phyloP scores from a whole-genome alignment of 2,113 vertebrate species.

The Parus major region DNA sequence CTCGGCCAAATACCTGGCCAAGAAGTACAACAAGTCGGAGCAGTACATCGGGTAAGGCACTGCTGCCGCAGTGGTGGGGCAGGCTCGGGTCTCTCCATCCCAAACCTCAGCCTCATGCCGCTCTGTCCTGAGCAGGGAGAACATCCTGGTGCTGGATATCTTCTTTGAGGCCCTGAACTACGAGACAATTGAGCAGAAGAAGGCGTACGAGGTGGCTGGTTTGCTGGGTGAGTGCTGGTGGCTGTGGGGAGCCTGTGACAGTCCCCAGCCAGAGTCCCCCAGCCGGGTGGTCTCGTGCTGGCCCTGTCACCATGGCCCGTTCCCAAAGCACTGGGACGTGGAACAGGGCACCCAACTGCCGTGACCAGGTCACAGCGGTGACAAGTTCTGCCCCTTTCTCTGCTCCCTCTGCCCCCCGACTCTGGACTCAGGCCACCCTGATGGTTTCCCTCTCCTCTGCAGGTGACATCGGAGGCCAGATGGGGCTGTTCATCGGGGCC shows the following conservation, averaged over 20 bases:
- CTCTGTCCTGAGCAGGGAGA: conserved; percentile 82
- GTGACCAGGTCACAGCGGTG: not conserved
- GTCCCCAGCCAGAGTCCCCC: not conserved
- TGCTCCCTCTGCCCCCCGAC: accelerated
- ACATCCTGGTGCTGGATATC: conserved; percentile 97
- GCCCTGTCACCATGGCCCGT: accelerated
- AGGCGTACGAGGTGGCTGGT: conserved; percentile 95
- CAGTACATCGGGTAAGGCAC: conserved; percentile 92
- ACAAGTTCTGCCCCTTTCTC: not conserved
- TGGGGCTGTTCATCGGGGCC: conserved; percentile 98
- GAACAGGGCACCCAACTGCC: not conserved
- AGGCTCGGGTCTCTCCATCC: accelerated
- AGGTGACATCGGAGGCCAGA: conserved; percentile 99
- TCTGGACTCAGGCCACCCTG: not conserved
- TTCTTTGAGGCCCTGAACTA: conserved; percentile 98
- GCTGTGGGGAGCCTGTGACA: not conserved
- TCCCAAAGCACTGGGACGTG: accelerated
- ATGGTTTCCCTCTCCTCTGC: not conserved
- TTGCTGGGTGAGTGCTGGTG: conserved; percentile 86
- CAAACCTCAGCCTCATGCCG: not conserved
- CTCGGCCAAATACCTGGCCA: conserved; percentile 96
- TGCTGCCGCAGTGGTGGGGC: accelerated
- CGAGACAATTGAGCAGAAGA: conserved; percentile 98
- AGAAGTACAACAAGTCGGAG: conserved; percentile 99
- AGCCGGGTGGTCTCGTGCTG: accelerated